These are phyloP conservation scores for Myiotriccus ornatus DNA, from an alignment of 2,797 vertebrate genomes.

Conservation along the genomic window DNA sequence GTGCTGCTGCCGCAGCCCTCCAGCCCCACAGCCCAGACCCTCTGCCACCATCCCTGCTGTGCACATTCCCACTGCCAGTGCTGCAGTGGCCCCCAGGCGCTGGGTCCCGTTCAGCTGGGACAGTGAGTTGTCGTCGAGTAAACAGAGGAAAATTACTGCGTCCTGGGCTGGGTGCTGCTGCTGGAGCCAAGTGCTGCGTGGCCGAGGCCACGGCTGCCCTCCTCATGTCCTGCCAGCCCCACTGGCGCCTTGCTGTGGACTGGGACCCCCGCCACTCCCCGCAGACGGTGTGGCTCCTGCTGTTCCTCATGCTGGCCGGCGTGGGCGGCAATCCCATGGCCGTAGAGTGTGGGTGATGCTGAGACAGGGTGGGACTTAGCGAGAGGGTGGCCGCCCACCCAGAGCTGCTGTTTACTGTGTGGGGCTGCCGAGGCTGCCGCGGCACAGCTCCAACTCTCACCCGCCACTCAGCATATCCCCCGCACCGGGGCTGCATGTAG, in stretches of 20 bases:
- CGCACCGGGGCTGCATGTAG: fast-evolving
- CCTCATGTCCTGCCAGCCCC: fast-evolving
- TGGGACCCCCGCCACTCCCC: fast-evolving
- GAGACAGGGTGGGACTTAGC: neutral
- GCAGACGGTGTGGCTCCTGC: neutral
- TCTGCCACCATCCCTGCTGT: neutral
- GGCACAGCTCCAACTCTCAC: neutral
- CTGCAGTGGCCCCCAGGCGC: neutral
- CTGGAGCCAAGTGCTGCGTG: neutral
- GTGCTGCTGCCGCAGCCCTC: neutral
- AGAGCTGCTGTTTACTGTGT: fast-evolving
- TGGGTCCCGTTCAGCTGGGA: fast-evolving
- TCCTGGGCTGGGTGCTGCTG: neutral
- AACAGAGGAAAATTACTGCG: constrained; percentile 41
- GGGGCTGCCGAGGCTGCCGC: neutral
- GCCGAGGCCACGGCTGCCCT: fast-evolving
- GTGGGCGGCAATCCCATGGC: neutral
- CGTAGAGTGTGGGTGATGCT: fast-evolving
- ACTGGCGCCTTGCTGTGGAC: fast-evolving
- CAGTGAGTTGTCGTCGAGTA: neutral
- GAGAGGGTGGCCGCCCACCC: fast-evolving
- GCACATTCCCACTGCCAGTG: fast-evolving
- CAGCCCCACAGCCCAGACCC: fast-evolving
- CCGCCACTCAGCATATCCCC: fast-evolving
- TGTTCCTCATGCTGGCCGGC: fast-evolving